Evolutionary conservation across 2,888 invertebrate genomes (phyloP).

Genomic region (Lepidocyrtoides sp.): DNA sequence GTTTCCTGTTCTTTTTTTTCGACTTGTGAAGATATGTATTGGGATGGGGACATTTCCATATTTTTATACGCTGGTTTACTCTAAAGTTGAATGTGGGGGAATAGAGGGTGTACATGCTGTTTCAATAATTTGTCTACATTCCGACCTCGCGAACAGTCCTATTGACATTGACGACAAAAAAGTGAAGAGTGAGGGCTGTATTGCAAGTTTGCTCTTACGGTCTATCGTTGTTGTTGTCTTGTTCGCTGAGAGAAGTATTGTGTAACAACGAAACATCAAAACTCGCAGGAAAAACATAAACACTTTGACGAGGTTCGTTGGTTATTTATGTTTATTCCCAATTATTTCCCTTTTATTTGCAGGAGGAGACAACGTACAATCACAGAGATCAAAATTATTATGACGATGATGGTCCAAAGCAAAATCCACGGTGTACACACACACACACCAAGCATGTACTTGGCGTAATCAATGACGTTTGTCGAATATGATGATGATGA

Average conservation of each 20-base stretch:
- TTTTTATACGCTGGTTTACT: background rate
- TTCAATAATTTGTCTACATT: background rate
- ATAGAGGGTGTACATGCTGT: too few relatives aligned
- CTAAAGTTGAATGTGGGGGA: background rate
- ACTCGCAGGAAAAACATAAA: constrained; percentile 76
- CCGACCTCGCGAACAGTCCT: background rate
- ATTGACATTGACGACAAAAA: constrained; percentile 1
- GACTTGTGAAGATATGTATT: background rate
- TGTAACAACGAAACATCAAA: constrained; percentile 17
- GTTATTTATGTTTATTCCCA: constrained; percentile 79
- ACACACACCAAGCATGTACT: background rate
- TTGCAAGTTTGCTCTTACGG: too few relatives aligned
- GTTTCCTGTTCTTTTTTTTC: constrained; percentile 1
- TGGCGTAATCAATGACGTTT: constrained; percentile 30
- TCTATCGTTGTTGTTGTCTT: background rate
- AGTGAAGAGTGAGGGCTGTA: background rate
- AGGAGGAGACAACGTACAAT: constrained; percentile 34
- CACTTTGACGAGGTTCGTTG: constrained; percentile 80
- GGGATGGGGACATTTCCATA: background rate
- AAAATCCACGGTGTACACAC: background rate
- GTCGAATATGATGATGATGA: background rate
- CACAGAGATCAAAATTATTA: background rate
- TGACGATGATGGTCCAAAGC: constrained; percentile 27
- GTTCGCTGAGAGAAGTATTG: background rate
- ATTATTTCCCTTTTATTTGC: constrained; percentile 73